phyloP scores from a whole-genome alignment of 1,140 invertebrate species.

The Sminthurides bifidus region DNA sequence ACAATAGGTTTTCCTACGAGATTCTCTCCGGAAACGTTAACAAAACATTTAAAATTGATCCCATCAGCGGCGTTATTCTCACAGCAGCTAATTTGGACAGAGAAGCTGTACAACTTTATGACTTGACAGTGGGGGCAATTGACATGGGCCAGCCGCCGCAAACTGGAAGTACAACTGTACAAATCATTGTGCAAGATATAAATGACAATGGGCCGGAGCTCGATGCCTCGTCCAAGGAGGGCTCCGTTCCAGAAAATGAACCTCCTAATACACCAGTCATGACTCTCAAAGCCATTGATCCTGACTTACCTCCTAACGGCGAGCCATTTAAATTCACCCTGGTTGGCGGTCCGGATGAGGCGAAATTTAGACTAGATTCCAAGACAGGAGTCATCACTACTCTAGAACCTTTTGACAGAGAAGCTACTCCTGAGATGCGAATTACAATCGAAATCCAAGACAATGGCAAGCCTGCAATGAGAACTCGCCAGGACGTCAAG shows the following conservation, averaged over 20 bases:
- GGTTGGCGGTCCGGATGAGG: constrained; percentile 61
- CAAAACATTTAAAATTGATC: constrained; percentile 78
- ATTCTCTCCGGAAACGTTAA: constrained; percentile 72
- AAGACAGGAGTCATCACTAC: constrained; percentile 68
- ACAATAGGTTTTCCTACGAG: constrained; percentile 83
- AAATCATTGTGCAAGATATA: constrained; percentile 64
- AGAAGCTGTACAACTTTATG: constrained; percentile 62
- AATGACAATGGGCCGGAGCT: constrained; percentile 90
- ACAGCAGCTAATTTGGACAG: constrained; percentile 64
- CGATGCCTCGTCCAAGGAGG: constrained; percentile 52
- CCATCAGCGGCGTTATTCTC: constrained; percentile 67
- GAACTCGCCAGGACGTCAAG: constrained; percentile 58
- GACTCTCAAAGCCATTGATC: constrained; percentile 70
- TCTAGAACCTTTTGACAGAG: constrained; percentile 65
- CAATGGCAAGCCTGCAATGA: constrained; percentile 69
- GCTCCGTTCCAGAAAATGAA: constrained; percentile 76
- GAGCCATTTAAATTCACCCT: constrained; percentile 74
- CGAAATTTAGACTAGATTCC: constrained; percentile 61
- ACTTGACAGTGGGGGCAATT: constrained; percentile 74
- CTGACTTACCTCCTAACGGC: constrained; percentile 80
- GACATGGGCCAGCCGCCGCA: constrained; percentile 76
- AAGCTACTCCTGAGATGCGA: constrained; percentile 58
- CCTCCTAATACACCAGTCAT: constrained; percentile 70
- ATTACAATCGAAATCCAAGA: constrained; percentile 75
- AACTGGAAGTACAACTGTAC: constrained; percentile 71